Evolutionary conservation across 2,113 vertebrate genomes (phyloP), one percentile per base, ranked within the genome.

Genomic region (Tautogolabrus adspersus): DNA sequence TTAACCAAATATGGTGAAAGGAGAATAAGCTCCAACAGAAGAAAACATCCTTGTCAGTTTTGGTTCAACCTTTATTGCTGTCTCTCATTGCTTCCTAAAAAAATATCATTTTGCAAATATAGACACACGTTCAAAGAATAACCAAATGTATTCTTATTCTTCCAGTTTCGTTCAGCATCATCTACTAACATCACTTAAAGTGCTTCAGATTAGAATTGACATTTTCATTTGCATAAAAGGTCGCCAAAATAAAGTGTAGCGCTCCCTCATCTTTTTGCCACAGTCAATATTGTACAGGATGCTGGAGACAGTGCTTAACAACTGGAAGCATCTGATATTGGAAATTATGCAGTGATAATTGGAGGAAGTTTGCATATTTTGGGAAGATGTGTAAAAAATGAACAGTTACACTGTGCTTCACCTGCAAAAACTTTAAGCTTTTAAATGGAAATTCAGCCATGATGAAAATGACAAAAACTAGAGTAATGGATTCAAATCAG

Each of bases 161-260:
- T 77, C 46, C 42, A 52, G 47, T 49, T 19, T 49, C 18, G 11
- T 10, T 42, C 40, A 42, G 10, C 10, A 42, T 42, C 40, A 42
- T 42, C 42, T 76, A 74, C 46, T 62, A 62, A 49, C 22, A 34
- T 46, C 30, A 64, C 80, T 75, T 85, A 91, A 93, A 90, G 88
- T 88, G 87, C 87, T 64, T 88, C 66, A 66, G 70, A 85, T 88
- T 44, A 64, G 42, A 74, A 30, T 83, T 73, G 26, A 38, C 21
- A 26, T 70, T 23, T 23, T 3, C 0, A 56, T 78, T 89, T 88
- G 72, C 89, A 86, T 88, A 90, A 80, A 63, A 77, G 63, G 40
- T 56, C 3, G 57, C 63, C 64, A 42, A 79, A 67, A 74, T 66
- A 78, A 18, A 54, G 44, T 55, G 37, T 70, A 73, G 64, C 54